A percentile compares a stretch with the other conserved stretches of the same genome.
phyloP scores from a whole-genome alignment of 2,797 vertebrate genomes.

The Stomatorhinus walkeri region DNA sequence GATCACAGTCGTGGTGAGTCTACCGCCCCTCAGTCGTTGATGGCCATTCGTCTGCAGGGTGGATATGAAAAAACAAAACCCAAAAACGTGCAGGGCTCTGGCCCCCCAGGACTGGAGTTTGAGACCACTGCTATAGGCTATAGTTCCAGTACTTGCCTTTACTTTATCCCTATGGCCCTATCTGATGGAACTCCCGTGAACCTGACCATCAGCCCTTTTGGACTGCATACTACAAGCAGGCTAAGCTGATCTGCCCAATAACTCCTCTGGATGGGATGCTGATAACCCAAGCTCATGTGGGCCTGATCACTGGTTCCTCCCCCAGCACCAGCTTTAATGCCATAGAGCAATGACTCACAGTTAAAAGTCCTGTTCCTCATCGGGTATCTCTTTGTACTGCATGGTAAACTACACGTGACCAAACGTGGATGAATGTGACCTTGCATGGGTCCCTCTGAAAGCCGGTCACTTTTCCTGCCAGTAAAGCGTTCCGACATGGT shows the following conservation, averaged over 20 bases:
- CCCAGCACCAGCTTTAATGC: not conserved
- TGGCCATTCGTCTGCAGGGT: not conserved
- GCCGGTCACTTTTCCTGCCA: not conserved
- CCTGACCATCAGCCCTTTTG: not conserved
- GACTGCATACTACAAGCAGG: not conserved
- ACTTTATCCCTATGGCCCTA: not conserved
- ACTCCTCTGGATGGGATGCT: not conserved
- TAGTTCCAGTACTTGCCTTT: not conserved
- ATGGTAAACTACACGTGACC: not conserved
- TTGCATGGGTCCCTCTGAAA: not conserved
- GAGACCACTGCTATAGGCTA: not conserved
- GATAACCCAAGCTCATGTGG: not conserved
- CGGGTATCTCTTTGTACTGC: not conserved
- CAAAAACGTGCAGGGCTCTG: no score
- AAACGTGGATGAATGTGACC: not conserved
- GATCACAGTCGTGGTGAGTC: slow-evolving; percentile 73
- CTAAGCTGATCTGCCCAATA: not conserved
- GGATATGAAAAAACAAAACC: not conserved
- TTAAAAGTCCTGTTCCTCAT: not conserved
- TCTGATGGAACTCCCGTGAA: not conserved
- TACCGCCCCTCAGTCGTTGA: no score
- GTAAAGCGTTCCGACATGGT: not conserved
- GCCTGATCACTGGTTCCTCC: not conserved
- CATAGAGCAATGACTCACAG: not conserved
- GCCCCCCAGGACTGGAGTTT: no score